phyloP scores from a whole-genome alignment of 2,113 vertebrate genomes.

The Argyrosomus japonicus region DNA sequence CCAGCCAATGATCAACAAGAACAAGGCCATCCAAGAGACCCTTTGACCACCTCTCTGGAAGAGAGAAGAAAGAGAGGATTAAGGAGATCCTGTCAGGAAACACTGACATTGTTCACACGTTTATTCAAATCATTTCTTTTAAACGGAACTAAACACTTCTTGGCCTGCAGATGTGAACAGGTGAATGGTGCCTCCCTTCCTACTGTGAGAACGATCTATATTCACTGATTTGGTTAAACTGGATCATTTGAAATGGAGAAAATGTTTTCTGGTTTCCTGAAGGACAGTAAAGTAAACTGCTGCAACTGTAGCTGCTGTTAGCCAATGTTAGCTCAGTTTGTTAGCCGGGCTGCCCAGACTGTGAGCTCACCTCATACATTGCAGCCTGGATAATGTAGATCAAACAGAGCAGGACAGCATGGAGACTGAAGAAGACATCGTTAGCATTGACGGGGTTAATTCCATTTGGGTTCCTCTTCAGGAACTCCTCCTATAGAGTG shows the following conservation, averaged over 20 bases:
- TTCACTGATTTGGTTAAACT: too few species aligned
- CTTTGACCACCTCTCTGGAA: conserved; percentile 89
- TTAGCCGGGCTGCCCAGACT: too few species aligned
- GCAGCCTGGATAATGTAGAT: conserved; percentile 87
- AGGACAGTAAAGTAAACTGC: too few species aligned
- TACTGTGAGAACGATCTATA: too few species aligned
- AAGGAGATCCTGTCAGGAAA: background rate
- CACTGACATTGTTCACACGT: background rate
- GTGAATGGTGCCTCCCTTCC: too few species aligned
- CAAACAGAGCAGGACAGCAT: conserved; percentile 88
- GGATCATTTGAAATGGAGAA: too few species aligned
- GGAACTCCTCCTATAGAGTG: conserved; percentile 89
- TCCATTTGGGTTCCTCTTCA: conserved; percentile 88
- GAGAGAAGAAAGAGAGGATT: conserved; percentile 7
- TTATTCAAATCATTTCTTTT: too few species aligned
- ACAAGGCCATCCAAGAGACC: conserved; percentile 86
- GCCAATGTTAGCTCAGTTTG: too few species aligned
- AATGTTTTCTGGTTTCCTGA: too few species aligned
- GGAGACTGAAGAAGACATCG: conserved; percentile 97
- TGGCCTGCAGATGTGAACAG: too few species aligned
- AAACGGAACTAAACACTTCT: too few species aligned
- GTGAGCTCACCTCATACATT: conserved; percentile 88
- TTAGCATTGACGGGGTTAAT: conserved; percentile 93
- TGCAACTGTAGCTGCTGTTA: too few species aligned
- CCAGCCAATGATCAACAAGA: conserved; percentile 88